phyloP scores from a whole-genome alignment of 2,888 invertebrate genomes.

The Sminthurinus aureus region DNA sequence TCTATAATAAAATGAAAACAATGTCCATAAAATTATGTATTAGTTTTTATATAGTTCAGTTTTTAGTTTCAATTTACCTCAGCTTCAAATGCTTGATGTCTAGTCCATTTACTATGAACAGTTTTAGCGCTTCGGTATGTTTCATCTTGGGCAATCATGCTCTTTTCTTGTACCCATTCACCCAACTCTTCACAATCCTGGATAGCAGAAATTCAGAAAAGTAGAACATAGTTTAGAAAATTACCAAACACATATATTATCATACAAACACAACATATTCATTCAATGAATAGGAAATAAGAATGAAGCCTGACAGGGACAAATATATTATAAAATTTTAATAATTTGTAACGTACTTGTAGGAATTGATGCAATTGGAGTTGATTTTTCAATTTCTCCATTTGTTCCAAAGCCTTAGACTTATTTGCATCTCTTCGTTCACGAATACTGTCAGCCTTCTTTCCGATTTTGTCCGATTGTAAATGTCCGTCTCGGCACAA shows the following conservation, averaged over 20 bases:
- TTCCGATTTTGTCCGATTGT: conserved; percentile 93
- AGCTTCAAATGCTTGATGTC: conserved; percentile 99
- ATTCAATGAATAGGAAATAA: neutral
- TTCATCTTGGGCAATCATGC: conserved; percentile 98
- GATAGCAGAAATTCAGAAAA: neutral
- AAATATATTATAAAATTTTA: neutral
- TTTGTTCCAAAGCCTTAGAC: conserved; percentile 86
- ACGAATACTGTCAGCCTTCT: conserved; percentile 94
- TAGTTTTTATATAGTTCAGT: no score
- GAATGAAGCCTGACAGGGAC: neutral
- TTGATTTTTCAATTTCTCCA: conserved; percentile 93
- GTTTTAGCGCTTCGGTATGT: conserved; percentile 99
- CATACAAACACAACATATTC: no score
- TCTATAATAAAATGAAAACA: no score
- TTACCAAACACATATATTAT: no score
- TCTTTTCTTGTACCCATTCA: conserved; percentile 99
- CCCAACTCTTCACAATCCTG: conserved; percentile 94
- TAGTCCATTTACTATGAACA: conserved; percentile 98
- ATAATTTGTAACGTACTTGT: conserved; percentile 28
- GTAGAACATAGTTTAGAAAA: neutral
- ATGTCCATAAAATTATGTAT: no score
- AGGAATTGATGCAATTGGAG: conserved; percentile 93
- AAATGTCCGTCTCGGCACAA: conserved; percentile 93
- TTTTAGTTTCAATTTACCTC: conserved; percentile 66
- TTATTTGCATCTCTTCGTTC: conserved; percentile 89